Evolutionary conservation across 2,797 vertebrate species (phyloP), one percentile per base, ranked within the genome.

Genomic region (Onychomys arenicola): DNA sequence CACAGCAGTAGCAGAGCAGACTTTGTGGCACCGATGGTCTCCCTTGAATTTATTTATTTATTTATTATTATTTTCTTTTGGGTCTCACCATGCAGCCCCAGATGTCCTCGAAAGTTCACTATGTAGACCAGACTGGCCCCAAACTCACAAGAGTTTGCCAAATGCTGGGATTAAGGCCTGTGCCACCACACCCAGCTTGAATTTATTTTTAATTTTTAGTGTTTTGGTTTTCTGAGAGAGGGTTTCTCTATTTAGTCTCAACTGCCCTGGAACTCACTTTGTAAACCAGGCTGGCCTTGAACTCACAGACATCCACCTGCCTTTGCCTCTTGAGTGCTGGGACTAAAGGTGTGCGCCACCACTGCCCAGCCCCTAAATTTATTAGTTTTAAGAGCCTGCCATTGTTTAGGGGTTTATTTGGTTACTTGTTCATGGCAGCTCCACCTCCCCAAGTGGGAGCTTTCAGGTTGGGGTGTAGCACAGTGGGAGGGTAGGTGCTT

Each of bases 341-440:
- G 46, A 49, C 7, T 27, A 25, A 69, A 69, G 32, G 63, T 11
- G 5, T 27, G 32, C 0, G 1, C 21, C 6, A 0, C 63, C 83
- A n/a, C 63, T 13, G 13, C 34, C 46, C 46, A 25, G 83, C 43
- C 49, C 43, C n/a, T 52, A 65, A 27, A 37, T 37, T 27, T 55
- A 71, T 80, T 86, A 59, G 17, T 89, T 94, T 95, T 89, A 73
- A 87, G 71, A 96, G 67, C 19, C 80, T 95, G 5, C 8, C 46
- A 32, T 27, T 81, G 86, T 43, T 76, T 73, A 90, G n/a, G 6
- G 59, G 83, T 87, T 76, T 12, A 88, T 88, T 83, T 93, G 34
- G 3, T 83, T 69, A 85, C 19, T 27, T 88, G 7, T 10, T 90
- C 52, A 32, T 29, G 61, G 43, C 76, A 49, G 86, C 27, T 21